Evolutionary conservation across 2,797 vertebrate species (phyloP).

Genomic region (Percopsis omiscomaycus): DNA sequence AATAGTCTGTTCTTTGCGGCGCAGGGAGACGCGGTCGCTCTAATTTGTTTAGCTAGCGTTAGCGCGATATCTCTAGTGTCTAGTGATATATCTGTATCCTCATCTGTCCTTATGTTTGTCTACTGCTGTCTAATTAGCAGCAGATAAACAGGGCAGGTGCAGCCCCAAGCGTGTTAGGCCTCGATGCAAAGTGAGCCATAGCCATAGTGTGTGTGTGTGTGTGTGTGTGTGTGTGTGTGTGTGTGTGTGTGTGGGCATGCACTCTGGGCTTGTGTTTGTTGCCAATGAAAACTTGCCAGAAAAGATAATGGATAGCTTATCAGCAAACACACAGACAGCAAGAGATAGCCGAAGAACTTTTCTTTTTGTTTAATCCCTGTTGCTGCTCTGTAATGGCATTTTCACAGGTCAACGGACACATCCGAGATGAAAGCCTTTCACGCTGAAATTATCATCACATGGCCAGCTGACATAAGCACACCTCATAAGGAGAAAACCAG

Average conservation of each 20-base stretch:
- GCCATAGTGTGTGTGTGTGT: conserved; percentile 4
- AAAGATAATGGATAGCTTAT: conserved; percentile 45
- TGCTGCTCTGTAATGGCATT: background rate
- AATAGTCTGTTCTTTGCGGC: conserved; percentile 32
- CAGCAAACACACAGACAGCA: conserved; percentile 14
- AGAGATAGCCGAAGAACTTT: background rate
- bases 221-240: conserved; percentile 7
- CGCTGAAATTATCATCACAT: background rate
- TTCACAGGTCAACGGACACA: background rate
- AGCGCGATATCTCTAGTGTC: background rate
- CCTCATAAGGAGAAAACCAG: background rate
- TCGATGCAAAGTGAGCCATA: background rate
- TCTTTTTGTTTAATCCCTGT: background rate
- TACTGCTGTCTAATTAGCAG: conserved; percentile 19
- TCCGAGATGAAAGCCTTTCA: background rate
- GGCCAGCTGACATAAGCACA: background rate
- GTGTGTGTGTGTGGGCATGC: conserved; percentile 11
- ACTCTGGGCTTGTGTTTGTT: conserved; percentile 27
- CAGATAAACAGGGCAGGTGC: conserved; percentile 12
- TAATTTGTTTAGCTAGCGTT: conserved; percentile 34
- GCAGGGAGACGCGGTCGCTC: conserved; percentile 17
- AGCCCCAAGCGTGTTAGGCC: conserved; percentile 1
- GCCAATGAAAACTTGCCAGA: conserved; percentile 29
- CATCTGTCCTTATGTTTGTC: conserved; percentile 11
- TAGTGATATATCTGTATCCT: conserved; percentile 1